Percentiles rank a stretch among this genome's conserved stretches.
phyloP scores from a whole-genome alignment of 1,140 invertebrate species.

The Holotrichia oblita region DNA sequence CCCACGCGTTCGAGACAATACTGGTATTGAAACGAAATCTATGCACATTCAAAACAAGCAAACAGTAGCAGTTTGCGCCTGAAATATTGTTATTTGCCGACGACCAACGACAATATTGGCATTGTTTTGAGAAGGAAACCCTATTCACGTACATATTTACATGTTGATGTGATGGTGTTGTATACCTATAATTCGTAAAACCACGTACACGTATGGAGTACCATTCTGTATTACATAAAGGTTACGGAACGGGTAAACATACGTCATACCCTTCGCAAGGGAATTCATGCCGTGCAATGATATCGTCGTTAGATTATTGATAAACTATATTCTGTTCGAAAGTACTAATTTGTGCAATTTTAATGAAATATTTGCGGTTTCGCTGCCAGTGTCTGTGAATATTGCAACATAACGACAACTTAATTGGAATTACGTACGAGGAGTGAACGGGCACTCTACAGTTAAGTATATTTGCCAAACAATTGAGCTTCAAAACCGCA shows the following conservation, averaged over 20 bases:
- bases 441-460: background rate
- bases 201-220: background rate
- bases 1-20: background rate
- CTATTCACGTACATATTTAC: background rate
- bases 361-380: background rate
- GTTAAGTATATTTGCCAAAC: too few relatives aligned
- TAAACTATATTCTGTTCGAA: background rate
- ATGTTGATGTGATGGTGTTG: background rate
- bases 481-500: too few relatives aligned
- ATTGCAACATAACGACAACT: background rate
- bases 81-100: slow-evolving; percentile 3
- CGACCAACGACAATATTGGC: background rate
- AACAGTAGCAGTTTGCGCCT: background rate
- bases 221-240: background rate
- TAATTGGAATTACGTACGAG: background rate
- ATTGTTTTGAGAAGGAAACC: slow-evolving; percentile 2
- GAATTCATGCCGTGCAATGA: background rate
- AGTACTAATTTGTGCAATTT: background rate
- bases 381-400: background rate
- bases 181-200: background rate
- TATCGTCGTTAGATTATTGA: background rate
- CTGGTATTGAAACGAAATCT: background rate
- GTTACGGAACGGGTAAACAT: background rate
- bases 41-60: background rate
- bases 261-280: background rate